Base-by-base conservation (phyloP, 2,113 vertebrate genomes). In the Dasypus novemcinctus region DNA sequence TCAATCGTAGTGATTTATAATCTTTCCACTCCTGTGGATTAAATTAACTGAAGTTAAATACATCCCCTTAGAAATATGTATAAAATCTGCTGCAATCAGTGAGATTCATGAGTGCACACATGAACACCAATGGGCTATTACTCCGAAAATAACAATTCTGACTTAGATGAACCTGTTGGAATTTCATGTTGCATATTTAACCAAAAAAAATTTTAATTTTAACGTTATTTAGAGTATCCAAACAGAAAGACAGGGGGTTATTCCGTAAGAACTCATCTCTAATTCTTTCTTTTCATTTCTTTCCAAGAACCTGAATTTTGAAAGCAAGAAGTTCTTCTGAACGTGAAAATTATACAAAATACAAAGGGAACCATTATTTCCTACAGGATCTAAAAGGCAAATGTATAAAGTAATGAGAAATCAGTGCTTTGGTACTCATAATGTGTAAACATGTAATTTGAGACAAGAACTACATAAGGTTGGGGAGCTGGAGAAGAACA, bases 261-360 rank as follows among this genome's bases (percentile, higher is more conserved):
- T 25, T 96, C 43, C 80, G 54, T 75, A n/a, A 91, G n/a, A 68
- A 85, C 57, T 80, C 18, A 63, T 61, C 33, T 91, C 49, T 88
- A 91, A 91, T 68, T 88, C 59, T 89, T 76, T 41, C 38, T 94
- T 83, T 61, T 23, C 66, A 9, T 54, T 93, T 95, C 81, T 83
- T 80, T 90, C 43, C 27, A 90, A 96, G 63, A 91, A 64, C 36
- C 21, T 80, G 23, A 87, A 85, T 94, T 92, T 75, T 90, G 23
- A 89, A 94, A 74, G 23, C 36, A 83, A 93, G 18, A 91, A 87
- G 75, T 93, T 7, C 8, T 95, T 90, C 59, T 71, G 20, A 87
- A 87, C 69, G 17, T 75, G 92, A 76, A 80, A 81, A 69, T 66
- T 20, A 79, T 27, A 46, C n/a, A 72, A 95, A 93, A 93, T 57